phyloP scores from a whole-genome alignment of 2,888 invertebrate genomes.

The Nudaria mundana region DNA sequence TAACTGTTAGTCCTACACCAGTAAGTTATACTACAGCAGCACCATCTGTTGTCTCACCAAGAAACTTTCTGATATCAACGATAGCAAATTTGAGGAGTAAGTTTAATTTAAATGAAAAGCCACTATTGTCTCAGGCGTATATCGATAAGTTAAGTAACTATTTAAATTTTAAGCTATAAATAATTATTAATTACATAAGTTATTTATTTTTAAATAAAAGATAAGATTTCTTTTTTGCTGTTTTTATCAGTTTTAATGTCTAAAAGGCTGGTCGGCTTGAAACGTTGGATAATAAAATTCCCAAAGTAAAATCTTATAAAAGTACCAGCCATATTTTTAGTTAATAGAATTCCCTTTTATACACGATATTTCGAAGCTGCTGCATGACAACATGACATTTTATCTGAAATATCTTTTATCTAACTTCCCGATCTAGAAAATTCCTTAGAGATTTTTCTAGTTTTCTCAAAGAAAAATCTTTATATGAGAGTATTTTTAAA shows the following conservation, averaged over 20 bases:
- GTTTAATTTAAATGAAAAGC: conserved; percentile 45
- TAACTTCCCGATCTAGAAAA: too few species aligned
- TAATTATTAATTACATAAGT: conserved; percentile 17
- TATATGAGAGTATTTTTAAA: too few species aligned
- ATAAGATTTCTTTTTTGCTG: background rate
- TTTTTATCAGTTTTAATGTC: background rate
- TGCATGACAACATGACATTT: too few species aligned
- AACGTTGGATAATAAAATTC: too few species aligned
- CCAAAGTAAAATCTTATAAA: too few species aligned
- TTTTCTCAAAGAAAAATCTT: too few species aligned
- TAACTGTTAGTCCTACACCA: conserved; percentile 26
- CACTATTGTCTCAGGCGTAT: conserved; percentile 54
- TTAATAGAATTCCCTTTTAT: too few species aligned
- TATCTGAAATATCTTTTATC: too few species aligned
- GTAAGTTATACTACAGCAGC: conserved; percentile 11
- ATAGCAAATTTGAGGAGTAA: conserved; percentile 57
- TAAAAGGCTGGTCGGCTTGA: too few species aligned
- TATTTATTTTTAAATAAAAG: background rate
- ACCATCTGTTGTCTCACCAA: conserved; percentile 39
- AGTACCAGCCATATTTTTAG: too few species aligned
- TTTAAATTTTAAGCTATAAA: conserved; percentile 48
- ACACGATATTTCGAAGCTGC: too few species aligned
- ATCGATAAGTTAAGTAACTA: conserved; percentile 69
- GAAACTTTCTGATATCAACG: conserved; percentile 55
- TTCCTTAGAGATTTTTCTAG: too few species aligned